phyloP scores from a whole-genome alignment of 2,888 invertebrate species.

The Melinaea marsaeus region DNA sequence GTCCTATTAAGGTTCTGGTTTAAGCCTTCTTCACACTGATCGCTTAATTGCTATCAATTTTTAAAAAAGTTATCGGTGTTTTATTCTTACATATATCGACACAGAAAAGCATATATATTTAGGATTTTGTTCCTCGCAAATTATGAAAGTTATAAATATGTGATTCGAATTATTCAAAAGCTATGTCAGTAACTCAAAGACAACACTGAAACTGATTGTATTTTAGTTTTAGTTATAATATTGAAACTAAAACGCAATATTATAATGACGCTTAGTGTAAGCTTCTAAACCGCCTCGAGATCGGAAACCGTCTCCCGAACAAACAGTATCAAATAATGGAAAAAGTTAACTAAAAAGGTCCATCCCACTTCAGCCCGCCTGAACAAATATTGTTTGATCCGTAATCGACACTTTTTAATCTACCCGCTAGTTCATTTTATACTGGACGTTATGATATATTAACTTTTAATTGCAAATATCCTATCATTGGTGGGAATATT shows the following conservation, averaged over 20 bases:
- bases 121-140: too few species aligned
- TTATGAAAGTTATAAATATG: too few species aligned
- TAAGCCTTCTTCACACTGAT: slow-evolving; percentile 8
- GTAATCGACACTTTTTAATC: slow-evolving; percentile 23
- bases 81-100: too few species aligned
- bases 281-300: slow-evolving; percentile 4
- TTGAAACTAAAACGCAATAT: not conserved
- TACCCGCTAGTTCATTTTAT: slow-evolving; percentile 14
- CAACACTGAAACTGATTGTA: too few species aligned
- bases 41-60: slow-evolving; percentile 1
- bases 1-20: slow-evolving; percentile 9
- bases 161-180: too few species aligned
- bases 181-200: too few species aligned
- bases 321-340: slow-evolving; percentile 19
- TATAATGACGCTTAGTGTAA: not conserved
- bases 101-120: too few species aligned
- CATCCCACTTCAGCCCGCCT: slow-evolving; percentile 8
- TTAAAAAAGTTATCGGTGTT: not conserved
- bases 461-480: slow-evolving; percentile 6
- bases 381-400: slow-evolving; percentile 22
- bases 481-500: not conserved
- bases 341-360: slow-evolving; percentile 20
- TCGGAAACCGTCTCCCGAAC: slow-evolving; percentile 19
- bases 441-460: slow-evolving; percentile 7
- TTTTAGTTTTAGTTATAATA: too few species aligned